Evolutionary conservation across 2,888 invertebrate genomes (phyloP), one percentile per base, ranked within the genome.

Genomic region (Cylloceria caligata): DNA sequence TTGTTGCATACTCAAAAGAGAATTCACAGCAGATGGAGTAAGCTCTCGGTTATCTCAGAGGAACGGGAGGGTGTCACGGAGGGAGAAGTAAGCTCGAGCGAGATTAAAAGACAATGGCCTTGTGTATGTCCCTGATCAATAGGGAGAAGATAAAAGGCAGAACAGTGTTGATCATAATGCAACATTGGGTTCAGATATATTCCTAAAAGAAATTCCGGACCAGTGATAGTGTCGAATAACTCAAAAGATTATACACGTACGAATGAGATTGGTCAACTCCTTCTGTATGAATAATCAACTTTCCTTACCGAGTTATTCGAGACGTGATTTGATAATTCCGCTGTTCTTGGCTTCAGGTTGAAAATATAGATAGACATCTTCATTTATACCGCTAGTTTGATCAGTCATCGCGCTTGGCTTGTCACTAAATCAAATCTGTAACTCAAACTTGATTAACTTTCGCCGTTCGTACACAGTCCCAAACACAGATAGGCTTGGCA

Each of bases 391-490:
- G 7, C 21, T 6, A 64, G 45, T 78, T 73, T 55, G 73, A 30
- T 65, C 52, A 52, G 52, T 19, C 73, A 16, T 55, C 62, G 45
- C 39, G 68, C 30, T 55, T 52, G 68, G 45, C 47, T 52, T 52
- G 49, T 72, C 67, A 9, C 73, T 21, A 68, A 74, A 74, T 80
- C 64, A 65, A 74, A 74, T 80, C 64, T 34, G 7, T 62, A 65
- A 80, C 69, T 55, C 62, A 64, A 80, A 80, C 68, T 80, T 64
- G 64, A 80, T 80, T 74, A 69, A n/a, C 62, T 55, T 45, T 45
- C 34, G 39, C 24, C 69, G 21, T 2, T 34, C 52, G 68, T 42
- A 55, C 39, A 36, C 39, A 36, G 21, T 45, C 47, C 62, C 42
- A 36, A 45, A 47, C 57, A 39, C 57, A 39, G 67, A 79, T 60